phyloP scores from a whole-genome alignment of 1,140 invertebrate genomes.

The Bilobella aurantiaca region DNA sequence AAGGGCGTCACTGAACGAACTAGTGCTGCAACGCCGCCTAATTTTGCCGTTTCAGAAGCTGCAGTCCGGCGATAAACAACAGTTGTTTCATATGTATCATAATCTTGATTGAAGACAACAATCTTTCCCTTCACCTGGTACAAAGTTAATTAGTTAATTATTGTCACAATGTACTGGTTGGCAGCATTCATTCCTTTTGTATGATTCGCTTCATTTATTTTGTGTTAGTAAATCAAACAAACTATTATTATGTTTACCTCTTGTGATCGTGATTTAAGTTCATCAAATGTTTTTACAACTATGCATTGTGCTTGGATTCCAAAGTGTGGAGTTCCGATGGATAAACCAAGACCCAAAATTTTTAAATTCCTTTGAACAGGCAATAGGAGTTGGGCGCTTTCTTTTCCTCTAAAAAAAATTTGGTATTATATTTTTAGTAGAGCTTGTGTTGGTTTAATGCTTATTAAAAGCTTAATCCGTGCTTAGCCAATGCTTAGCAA shows the following conservation, averaged over 20 bases:
- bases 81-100: conserved; percentile 49
- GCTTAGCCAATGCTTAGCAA: too few relatives aligned
- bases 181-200: too few relatives aligned
- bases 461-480: too few relatives aligned
- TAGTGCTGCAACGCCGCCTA: conserved; percentile 62
- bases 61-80: conserved; percentile 49
- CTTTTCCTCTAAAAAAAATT: conserved; percentile 55
- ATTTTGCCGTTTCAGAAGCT: conserved; percentile 53
- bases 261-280: conserved; percentile 37
- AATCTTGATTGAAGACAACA: conserved; percentile 61
- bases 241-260: conserved; percentile 26
- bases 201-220: too few relatives aligned
- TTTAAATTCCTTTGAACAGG: conserved; percentile 50
- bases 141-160: too few relatives aligned
- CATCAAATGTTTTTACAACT: conserved; percentile 43
- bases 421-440: too few relatives aligned
- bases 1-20: conserved; percentile 64
- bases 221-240: not conserved
- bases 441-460: too few relatives aligned
- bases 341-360: conserved; percentile 54
- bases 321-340: conserved; percentile 52
- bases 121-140: conserved; percentile 55
- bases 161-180: too few relatives aligned
- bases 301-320: conserved; percentile 40
- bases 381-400: conserved; percentile 50